These are phyloP conservation scores for Orchestes rusci DNA, from an alignment of 2,888 invertebrate species.

Conservation along the genomic window DNA sequence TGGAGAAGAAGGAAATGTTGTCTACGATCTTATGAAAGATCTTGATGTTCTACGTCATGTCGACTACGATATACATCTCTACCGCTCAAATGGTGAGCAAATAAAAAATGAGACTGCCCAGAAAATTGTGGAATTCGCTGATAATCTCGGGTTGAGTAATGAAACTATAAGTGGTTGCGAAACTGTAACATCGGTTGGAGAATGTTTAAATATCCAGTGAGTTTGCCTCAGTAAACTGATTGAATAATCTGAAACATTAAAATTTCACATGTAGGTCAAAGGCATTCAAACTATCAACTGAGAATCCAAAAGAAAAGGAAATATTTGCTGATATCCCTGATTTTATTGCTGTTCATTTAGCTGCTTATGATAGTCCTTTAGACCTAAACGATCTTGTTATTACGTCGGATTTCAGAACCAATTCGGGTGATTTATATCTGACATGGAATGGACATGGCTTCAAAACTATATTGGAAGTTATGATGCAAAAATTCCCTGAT, in stretches of 20 bases:
- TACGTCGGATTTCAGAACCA: conserved; percentile 56
- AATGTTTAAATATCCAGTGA: conserved; percentile 20
- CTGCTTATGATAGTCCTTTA: conserved; percentile 11
- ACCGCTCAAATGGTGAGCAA: conserved; percentile 18
- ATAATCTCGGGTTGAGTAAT: conserved; percentile 15
- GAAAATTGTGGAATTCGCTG: conserved; percentile 17
- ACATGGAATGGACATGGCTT: conserved; percentile 69
- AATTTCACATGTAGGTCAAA: too few relatives aligned
- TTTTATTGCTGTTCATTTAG: conserved; percentile 6
- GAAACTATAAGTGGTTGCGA: conserved; percentile 5
- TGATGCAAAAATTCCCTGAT: conserved; percentile 44
- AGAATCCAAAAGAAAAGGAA: conserved; percentile 8
- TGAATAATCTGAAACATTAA: background rate
- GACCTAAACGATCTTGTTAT: conserved; percentile 51
- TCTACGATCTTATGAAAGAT: conserved; percentile 27
- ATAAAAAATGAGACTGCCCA: conserved; percentile 9
- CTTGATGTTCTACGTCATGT: conserved; percentile 16
- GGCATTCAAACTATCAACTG: background rate
- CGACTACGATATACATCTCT: background rate
- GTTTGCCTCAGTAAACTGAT: too few relatives aligned
- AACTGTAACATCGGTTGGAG: conserved; percentile 19
- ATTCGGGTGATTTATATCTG: conserved; percentile 60
- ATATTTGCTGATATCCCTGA: conserved; percentile 9
- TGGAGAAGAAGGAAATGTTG: conserved; percentile 38
- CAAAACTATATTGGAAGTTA: conserved; percentile 54